A percentile compares a stretch with the other conserved stretches of the same genome.
Evolutionary conservation across 2,113 vertebrate genomes (phyloP).

Genomic region (Forbesichthys papilliferus): DNA sequence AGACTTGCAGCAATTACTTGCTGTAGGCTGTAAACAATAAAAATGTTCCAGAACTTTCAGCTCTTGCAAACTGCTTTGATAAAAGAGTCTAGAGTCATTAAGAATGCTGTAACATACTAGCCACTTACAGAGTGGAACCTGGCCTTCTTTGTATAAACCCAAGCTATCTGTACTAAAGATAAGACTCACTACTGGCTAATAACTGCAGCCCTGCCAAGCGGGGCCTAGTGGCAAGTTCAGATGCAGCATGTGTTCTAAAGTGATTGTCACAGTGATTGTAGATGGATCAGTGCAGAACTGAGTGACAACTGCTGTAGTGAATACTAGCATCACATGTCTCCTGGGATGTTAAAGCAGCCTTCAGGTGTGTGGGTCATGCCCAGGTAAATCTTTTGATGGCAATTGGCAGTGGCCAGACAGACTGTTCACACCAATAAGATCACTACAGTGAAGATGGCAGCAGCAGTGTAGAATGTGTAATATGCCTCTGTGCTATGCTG

Average conservation of each 20-base stretch:
- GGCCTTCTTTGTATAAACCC: background rate
- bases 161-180: too few relatives aligned
- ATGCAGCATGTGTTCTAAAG: background rate
- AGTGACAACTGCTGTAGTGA: slow-evolving; percentile 42
- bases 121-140: background rate
- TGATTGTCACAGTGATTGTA: background rate
- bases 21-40: too few relatives aligned
- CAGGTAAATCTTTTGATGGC: slow-evolving; percentile 21
- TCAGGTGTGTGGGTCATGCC: too few relatives aligned
- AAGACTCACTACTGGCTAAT: too few relatives aligned
- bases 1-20: too few relatives aligned
- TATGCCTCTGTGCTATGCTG: slow-evolving; percentile 76
- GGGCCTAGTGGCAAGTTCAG: slow-evolving; percentile 31
- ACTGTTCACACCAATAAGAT: slow-evolving; percentile 64
- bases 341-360: slow-evolving; percentile 40
- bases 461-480: slow-evolving; percentile 72
- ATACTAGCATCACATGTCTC: slow-evolving; percentile 46
- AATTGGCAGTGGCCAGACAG: background rate
- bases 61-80: too few relatives aligned
- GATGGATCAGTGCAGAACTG: slow-evolving; percentile 35
- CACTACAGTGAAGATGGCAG: slow-evolving; percentile 48
- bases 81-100: too few relatives aligned
- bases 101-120: too few relatives aligned
- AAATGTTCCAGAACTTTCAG: too few relatives aligned
- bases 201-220: too few relatives aligned